Evolutionary conservation across 2,888 invertebrate species (phyloP).

Genomic region (Caenorhabditis sinica): DNA sequence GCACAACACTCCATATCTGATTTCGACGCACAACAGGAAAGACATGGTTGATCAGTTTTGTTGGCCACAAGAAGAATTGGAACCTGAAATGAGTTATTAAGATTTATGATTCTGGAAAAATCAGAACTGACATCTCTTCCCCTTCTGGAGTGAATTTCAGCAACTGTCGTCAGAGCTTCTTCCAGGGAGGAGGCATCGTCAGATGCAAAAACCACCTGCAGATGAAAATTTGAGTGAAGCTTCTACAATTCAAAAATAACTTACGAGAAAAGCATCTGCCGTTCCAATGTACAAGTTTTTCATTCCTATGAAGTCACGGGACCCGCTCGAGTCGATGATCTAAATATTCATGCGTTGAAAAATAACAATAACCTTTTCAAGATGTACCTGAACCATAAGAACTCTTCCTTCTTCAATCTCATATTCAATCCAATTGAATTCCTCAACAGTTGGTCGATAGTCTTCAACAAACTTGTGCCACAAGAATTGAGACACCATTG

Average conservation of each 20-base stretch:
- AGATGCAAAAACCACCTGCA: conserved; percentile 78
- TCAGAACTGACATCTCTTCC: conserved; percentile 67
- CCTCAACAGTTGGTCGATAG: conserved; percentile 83
- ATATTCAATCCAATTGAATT: conserved; percentile 84
- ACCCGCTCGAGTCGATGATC: conserved; percentile 82
- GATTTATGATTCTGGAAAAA: no score
- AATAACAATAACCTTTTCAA: not conserved
- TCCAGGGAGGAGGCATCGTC: conserved; percentile 75
- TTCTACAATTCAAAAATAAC: not conserved
- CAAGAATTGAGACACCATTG: conserved; percentile 82
- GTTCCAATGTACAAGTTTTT: conserved; percentile 80
- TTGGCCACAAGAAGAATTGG: conserved; percentile 80
- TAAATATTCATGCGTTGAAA: conserved; percentile 55
- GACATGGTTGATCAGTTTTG: conserved; percentile 68
- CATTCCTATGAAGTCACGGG: conserved; percentile 83
- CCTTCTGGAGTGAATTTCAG: conserved; percentile 74
- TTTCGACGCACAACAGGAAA: conserved; percentile 51
- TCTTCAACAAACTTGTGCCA: conserved; percentile 80
- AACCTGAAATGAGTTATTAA: conserved; percentile 59
- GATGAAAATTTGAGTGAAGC: not conserved
- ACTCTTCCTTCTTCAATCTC: conserved; percentile 70
- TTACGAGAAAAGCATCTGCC: conserved; percentile 82
- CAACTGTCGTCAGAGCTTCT: conserved; percentile 77
- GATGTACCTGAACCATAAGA: conserved; percentile 71
- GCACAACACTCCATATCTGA: conserved; percentile 67